Conservation (phyloP, 2,797 vertebrate genomes). For the Tinamus major region DNA sequence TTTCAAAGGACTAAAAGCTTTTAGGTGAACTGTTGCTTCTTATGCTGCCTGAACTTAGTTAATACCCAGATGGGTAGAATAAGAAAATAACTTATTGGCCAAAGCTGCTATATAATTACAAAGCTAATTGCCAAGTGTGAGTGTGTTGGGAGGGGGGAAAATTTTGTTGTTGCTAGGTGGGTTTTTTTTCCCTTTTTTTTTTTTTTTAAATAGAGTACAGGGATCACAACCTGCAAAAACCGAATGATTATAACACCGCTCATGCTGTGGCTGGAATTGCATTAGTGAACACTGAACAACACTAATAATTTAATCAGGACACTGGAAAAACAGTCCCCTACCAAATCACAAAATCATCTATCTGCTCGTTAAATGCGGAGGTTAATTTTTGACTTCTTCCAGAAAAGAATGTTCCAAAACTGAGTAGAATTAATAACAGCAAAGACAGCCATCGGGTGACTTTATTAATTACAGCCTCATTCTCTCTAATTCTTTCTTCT, state of each 20-base stretch:
- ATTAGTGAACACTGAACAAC: not conserved
- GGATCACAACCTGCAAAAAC: not conserved
- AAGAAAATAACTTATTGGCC: not conserved
- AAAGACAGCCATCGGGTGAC: not conserved
- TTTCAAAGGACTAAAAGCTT: conserved; percentile 10
- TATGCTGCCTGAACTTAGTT: not conserved
- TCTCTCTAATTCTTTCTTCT: not conserved
- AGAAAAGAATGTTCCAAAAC: not conserved
- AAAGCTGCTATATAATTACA: not conserved
- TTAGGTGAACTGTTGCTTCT: not conserved
- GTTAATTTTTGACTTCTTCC: not conserved
- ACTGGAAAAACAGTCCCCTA: not conserved
- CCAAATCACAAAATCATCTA: not conserved
- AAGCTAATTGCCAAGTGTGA: not conserved
- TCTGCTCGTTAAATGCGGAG: not conserved
- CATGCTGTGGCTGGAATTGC: not conserved
- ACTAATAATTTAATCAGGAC: not conserved
- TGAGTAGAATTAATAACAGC: not conserved
- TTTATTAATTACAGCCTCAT: not conserved
- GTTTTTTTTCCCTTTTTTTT: not conserved
- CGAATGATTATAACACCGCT: not conserved
- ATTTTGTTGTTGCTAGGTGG: too few relatives aligned
- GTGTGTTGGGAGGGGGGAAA: too few relatives aligned
- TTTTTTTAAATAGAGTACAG: not conserved
- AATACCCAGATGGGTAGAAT: not conserved